These are phyloP conservation scores for Chaetops frenatus DNA, from an alignment of 2,113 vertebrate species.

Conservation along the genomic window DNA sequence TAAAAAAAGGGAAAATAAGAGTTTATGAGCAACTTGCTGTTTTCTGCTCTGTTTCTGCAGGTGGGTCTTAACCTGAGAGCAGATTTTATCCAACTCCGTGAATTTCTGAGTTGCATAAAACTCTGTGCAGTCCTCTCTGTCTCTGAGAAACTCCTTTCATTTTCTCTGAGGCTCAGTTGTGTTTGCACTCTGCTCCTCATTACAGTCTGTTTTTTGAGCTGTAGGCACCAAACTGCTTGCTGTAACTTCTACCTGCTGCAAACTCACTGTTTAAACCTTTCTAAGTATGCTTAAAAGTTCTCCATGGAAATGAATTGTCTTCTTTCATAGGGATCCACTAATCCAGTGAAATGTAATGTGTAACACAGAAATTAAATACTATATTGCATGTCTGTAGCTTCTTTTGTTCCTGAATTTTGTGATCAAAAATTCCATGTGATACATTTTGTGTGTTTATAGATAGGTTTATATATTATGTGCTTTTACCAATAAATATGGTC, in stretches of 20 bases:
- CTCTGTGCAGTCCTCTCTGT: not conserved
- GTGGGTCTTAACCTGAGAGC: not conserved
- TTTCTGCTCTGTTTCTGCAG: not conserved
- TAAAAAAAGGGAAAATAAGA: not conserved
- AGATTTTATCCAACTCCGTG: not conserved
- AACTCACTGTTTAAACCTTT: not conserved
- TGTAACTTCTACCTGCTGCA: not conserved
- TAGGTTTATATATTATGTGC: rapidly evolving
- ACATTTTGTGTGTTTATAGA: not conserved
- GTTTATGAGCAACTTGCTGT: not conserved
- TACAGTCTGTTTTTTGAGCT: not conserved
- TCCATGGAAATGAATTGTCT: not conserved
- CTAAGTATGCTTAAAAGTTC: not conserved
- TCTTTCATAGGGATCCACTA: not conserved
- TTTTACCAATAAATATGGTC: not conserved
- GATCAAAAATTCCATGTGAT: not conserved
- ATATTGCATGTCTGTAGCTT: not conserved
- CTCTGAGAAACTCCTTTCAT: not conserved
- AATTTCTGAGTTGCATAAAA: not conserved
- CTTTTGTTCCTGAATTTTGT: not conserved
- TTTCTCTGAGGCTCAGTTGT: not conserved
- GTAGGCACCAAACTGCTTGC: not conserved
- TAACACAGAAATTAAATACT: not conserved
- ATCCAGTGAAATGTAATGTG: not conserved
- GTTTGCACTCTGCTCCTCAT: not conserved